A percentile compares a stretch with the other conserved stretches of the same genome.
Conservation (phyloP, 1,140 invertebrate species). For the Antheraea mylitta region DNA sequence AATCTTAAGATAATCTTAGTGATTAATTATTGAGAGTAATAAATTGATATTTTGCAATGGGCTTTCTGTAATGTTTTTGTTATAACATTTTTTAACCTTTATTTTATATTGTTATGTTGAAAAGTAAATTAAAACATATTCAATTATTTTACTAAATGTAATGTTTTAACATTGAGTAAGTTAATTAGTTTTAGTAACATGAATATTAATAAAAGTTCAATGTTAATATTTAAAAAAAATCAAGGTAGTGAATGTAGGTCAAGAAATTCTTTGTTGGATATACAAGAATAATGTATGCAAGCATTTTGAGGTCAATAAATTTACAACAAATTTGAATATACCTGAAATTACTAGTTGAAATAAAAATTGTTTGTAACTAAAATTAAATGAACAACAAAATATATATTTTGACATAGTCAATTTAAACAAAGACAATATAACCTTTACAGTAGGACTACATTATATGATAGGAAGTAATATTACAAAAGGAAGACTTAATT, state of each 20-base stretch:
- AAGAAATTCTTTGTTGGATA: slow-evolving; percentile 45
- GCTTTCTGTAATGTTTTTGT: too few relatives aligned
- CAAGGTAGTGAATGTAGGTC: slow-evolving; percentile 50
- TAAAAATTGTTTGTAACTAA: background rate
- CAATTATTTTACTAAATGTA: too few relatives aligned
- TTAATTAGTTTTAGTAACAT: background rate
- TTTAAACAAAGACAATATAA: slow-evolving; percentile 27
- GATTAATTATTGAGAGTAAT: too few relatives aligned
- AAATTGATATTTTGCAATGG: too few relatives aligned
- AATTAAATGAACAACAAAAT: background rate
- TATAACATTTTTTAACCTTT: too few relatives aligned
- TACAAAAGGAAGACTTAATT: slow-evolving; percentile 71
- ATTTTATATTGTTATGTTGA: too few relatives aligned
- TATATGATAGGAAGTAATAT: slow-evolving; percentile 62
- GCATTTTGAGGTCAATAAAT: slow-evolving; percentile 37
- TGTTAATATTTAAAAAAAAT: slow-evolving; percentile 32
- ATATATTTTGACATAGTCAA: background rate
- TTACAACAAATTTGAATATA: slow-evolving; percentile 20
- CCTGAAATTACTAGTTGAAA: background rate
- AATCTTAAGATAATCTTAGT: too few relatives aligned
- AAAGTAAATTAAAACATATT: too few relatives aligned
- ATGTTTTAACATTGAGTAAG: background rate
- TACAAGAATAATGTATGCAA: slow-evolving; percentile 37
- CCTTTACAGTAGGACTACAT: slow-evolving; percentile 42
- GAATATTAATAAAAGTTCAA: slow-evolving; percentile 24